Percentiles rank a stretch among this genome's conserved stretches.
These are phyloP conservation scores for Drosophila parvula DNA, from an alignment of 1,140 invertebrate species.

Conservation along the genomic window DNA sequence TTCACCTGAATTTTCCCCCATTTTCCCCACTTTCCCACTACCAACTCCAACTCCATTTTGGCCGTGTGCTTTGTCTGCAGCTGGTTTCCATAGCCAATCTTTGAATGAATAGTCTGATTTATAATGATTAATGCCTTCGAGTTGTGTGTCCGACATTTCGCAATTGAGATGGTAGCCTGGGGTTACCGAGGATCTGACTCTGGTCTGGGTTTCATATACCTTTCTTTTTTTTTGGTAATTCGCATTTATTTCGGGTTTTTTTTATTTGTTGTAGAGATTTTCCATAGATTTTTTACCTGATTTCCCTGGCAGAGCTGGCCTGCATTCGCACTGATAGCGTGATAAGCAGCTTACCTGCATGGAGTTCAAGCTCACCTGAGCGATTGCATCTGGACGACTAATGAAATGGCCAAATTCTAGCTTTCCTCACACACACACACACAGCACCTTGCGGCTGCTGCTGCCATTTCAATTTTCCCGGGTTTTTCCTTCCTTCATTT, in stretches of 20 bases:
- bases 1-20: conserved; percentile 14
- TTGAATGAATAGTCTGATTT: conserved; percentile 75
- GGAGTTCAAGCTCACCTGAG: conserved; percentile 31
- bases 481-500: no score
- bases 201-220: conserved; percentile 15
- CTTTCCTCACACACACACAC: not conserved
- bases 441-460: conserved; percentile 28
- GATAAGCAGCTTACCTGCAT: conserved; percentile 54
- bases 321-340: conserved; percentile 49
- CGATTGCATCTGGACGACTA: conserved; percentile 44
- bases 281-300: not conserved
- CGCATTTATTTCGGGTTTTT: conserved; percentile 6
- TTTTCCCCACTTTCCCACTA: not conserved
- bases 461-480: conserved; percentile 61
- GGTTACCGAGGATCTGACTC: no score
- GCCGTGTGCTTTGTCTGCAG: conserved; percentile 28
- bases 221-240: conserved; percentile 33
- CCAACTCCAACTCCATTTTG: not conserved
- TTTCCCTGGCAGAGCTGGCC: conserved; percentile 1
- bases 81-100: conserved; percentile 53
- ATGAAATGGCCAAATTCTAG: conserved; percentile 49
- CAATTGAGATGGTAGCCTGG: conserved; percentile 43
- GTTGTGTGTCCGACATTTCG: conserved; percentile 58
- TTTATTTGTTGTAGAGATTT: not conserved
- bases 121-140: conserved; percentile 77